A percentile compares a stretch with the other conserved stretches of the same genome.
These are phyloP conservation scores for Harpagifer antarcticus DNA, from an alignment of 2,797 vertebrate genomes.

Conservation along the genomic window DNA sequence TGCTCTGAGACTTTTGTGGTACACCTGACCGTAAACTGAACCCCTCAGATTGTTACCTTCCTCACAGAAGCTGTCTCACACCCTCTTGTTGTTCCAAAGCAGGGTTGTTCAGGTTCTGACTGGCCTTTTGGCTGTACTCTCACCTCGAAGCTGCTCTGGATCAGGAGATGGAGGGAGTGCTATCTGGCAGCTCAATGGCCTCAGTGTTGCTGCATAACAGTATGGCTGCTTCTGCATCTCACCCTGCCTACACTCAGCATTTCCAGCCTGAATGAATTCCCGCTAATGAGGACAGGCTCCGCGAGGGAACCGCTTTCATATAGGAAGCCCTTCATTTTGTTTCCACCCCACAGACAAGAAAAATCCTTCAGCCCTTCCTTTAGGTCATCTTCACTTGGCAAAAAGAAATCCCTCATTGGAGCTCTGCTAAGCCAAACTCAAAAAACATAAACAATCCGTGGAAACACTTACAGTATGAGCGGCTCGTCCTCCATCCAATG, in stretches of 20 bases:
- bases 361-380: conserved; percentile 48
- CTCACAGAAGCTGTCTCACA: conserved; percentile 45
- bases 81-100: conserved; percentile 10
- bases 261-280: conserved; percentile 73
- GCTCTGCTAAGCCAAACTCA: conserved; percentile 44
- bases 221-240: conserved; percentile 45
- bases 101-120: conserved; percentile 21
- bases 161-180: conserved; percentile 36
- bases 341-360: conserved; percentile 47
- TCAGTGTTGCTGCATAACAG: conserved; percentile 33
- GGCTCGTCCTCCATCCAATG: conserved; percentile 54
- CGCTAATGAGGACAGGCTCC: conserved; percentile 64
- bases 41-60: conserved; percentile 22
- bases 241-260: conserved; percentile 74
- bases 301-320: conserved; percentile 71
- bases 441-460: conserved; percentile 60
- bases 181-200: conserved; percentile 43
- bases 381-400: conserved; percentile 49
- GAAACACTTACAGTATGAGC: conserved; percentile 52
- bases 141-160: conserved; percentile 49
- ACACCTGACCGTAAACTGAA: conserved; percentile 43
- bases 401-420: conserved; percentile 52
- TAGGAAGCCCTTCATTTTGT: conserved; percentile 64
- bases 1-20: conserved; percentile 36
- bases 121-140: conserved; percentile 5